Percentiles rank a stretch among this genome's conserved stretches.
These are phyloP conservation scores for Xenotilapia leptura DNA, from an alignment of 2,113 vertebrate species.

Conservation along the genomic window DNA sequence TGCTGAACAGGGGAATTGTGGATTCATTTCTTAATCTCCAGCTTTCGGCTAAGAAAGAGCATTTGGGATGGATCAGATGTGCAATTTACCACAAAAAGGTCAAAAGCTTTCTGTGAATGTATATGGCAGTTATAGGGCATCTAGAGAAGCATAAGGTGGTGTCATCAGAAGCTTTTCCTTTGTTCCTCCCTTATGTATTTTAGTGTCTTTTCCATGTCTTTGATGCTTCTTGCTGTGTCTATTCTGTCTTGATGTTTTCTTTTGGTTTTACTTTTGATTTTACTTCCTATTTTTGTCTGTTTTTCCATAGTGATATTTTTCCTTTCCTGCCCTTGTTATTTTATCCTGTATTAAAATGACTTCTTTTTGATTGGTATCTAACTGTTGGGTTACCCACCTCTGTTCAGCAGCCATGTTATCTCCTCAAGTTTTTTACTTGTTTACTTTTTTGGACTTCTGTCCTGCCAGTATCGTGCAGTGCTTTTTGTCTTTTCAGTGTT, in stretches of 20 bases:
- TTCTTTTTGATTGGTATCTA: background rate
- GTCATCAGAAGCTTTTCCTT: background rate
- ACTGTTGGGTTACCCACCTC: background rate
- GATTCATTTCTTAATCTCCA: slow-evolving; percentile 28
- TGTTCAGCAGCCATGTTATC: background rate
- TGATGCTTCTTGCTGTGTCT: background rate
- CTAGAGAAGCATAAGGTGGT: background rate
- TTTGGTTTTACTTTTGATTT: background rate
- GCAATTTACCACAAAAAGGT: slow-evolving; percentile 32
- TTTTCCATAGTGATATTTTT: background rate
- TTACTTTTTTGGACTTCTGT: background rate
- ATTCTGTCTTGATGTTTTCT: background rate
- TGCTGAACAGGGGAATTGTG: slow-evolving; percentile 38
- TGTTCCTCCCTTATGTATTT: background rate
- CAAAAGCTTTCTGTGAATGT: background rate
- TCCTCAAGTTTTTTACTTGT: background rate
- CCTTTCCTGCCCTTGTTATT: background rate
- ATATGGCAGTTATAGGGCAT: background rate
- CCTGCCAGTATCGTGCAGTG: background rate
- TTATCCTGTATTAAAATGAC: background rate
- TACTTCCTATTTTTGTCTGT: background rate
- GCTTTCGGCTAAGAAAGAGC: slow-evolving; percentile 2
- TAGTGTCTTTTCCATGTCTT: background rate
- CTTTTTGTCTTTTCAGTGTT: background rate
- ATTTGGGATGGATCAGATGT: slow-evolving; percentile 4